Evolutionary conservation across 2,888 invertebrate genomes (phyloP).

Genomic region (Rotaria magnacalcarata): DNA sequence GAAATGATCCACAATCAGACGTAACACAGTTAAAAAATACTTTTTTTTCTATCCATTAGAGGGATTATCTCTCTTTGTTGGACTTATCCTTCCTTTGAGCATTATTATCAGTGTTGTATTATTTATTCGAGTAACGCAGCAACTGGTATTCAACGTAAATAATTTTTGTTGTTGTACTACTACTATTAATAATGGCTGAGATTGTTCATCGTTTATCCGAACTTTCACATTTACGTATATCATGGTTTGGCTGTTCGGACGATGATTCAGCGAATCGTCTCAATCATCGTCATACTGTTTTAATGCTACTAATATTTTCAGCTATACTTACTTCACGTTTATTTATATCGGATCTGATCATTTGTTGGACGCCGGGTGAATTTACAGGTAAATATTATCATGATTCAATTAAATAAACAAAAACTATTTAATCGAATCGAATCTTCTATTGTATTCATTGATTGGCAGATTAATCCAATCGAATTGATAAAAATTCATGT

Average conservation of each 20-base stretch:
- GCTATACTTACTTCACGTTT: constrained; percentile 26
- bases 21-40: constrained; percentile 17
- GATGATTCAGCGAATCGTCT: not conserved
- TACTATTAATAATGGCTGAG: not conserved
- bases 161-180: not conserved
- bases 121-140: not conserved
- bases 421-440: not conserved
- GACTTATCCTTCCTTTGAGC: not conserved
- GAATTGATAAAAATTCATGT: too few species aligned
- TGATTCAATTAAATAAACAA: not conserved
- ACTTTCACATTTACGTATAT: constrained; percentile 1
- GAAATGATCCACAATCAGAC: not conserved
- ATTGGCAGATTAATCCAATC: not conserved
- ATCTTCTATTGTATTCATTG: not conserved
- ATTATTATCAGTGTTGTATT: not conserved
- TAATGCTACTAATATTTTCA: constrained; percentile 16
- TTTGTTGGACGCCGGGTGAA: constrained; percentile 34
- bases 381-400: constrained; percentile 2
- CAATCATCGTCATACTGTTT: constrained; percentile 15
- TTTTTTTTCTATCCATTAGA: constrained; percentile 1
- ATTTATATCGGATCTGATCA: constrained; percentile 12
- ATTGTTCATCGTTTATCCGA: constrained; percentile 9
- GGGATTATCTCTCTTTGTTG: not conserved
- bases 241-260: constrained; percentile 9
- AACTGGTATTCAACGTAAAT: not conserved